Base-by-base conservation (phyloP, 2,888 invertebrate genomes). In the Polietes domitor region DNA sequence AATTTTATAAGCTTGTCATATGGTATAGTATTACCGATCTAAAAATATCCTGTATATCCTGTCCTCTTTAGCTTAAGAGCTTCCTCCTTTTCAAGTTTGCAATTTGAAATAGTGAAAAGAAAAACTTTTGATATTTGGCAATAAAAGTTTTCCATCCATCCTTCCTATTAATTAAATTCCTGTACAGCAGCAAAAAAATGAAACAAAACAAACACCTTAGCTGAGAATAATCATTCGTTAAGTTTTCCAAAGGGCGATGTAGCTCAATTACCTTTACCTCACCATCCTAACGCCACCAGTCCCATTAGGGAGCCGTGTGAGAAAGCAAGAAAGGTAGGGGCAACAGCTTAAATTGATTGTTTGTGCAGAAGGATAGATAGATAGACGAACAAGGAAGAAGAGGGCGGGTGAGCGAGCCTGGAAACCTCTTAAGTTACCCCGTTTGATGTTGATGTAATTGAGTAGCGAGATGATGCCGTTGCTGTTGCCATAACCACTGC, bases 401-500 rank as follows among this genome's bases (percentile, higher is more conserved):
- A 47, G n/a, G 28, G n/a, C 28, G 61, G 10, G 17, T 28, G 21
- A 6, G n/a, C 4, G 63, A 41, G 32, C n/a, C n/a, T 37, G 65
- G 28, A 58, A 41, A 58, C 12, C 37, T 65, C 12, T 43, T 15
- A 68, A 68, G 43, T 68, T 68, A 68, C 41, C 7, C 19, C 21
- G 15, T 24, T 68, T 68, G 68, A 37, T 65, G 65, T 65, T 37
- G 15, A 65, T 65, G 21, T 37, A 65, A 37, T 37, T 17, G 37
- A 65, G 68, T 24, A 68, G 17, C 21, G 68, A 28, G 9, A 68
- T 68, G 68, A n/a, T n/a, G n/a, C n/a, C n/a, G n/a, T n/a, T n/a
- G n/a, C 15, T 68, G 26, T 79, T 73, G 55, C 73, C 79, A 79
- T 55, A 58, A 73, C 21, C 15, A 71, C 32, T 1, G 19, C 41